Evolutionary conservation across 2,888 invertebrate species (phyloP).

Genomic region (Eristalinus aeneus): DNA sequence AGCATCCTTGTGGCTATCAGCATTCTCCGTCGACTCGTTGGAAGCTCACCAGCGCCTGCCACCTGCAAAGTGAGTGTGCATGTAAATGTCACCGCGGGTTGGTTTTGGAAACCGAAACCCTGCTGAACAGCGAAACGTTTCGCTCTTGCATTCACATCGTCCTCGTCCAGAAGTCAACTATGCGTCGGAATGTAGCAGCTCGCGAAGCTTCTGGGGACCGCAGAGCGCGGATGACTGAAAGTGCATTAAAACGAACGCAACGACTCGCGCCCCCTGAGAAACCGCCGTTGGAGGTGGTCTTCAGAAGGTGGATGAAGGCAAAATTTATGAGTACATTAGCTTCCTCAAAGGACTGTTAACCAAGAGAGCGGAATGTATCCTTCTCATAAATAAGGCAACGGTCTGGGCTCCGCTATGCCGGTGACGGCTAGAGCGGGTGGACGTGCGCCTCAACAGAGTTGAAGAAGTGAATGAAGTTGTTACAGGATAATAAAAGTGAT

Average conservation of each 20-base stretch:
- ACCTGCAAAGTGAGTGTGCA: constrained; percentile 8
- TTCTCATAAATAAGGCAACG: constrained; percentile 22
- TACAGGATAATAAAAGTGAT: constrained; percentile 37
- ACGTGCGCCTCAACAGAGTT: background rate
- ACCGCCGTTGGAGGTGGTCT: background rate
- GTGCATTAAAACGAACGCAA: constrained; percentile 28
- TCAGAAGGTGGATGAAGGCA: constrained; percentile 36
- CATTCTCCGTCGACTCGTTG: background rate
- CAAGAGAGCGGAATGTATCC: constrained; percentile 13
- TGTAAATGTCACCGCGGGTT: constrained; percentile 9
- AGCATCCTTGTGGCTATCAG: constrained; percentile 25
- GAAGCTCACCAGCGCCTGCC: background rate
- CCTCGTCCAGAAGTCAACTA: background rate
- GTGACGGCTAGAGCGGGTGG: background rate
- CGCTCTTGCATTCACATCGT: constrained; percentile 18
- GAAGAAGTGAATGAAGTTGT: constrained; percentile 21
- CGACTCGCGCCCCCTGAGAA: background rate
- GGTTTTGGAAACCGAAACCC: background rate
- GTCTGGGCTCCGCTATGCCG: background rate
- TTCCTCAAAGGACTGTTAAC: constrained; percentile 40
- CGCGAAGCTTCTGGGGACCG: constrained; percentile 28
- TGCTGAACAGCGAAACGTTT: constrained; percentile 1
- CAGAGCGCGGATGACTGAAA: constrained; percentile 24
- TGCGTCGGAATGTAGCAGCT: constrained; percentile 38
- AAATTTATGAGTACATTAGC: constrained; percentile 61